phyloP scores from a whole-genome alignment of 2,888 invertebrate genomes.

The Drosophila vallismaia region DNA sequence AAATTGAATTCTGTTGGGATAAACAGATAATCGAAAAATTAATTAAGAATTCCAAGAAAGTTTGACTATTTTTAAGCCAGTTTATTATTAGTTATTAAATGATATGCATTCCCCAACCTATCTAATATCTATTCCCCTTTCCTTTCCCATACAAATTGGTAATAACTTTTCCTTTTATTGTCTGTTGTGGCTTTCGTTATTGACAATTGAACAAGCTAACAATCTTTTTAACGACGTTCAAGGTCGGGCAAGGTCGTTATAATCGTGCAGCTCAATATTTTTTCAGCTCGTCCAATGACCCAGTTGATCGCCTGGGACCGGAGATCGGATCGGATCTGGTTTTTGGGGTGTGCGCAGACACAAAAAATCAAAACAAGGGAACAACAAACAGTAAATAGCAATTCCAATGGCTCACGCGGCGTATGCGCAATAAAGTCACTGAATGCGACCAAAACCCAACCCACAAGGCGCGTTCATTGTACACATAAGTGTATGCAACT shows the following conservation, averaged over 20 bases:
- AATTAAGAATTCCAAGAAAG: conserved; percentile 20
- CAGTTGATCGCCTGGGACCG: conserved; percentile 57
- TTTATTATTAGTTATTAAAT: neutral
- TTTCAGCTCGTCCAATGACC: conserved; percentile 80
- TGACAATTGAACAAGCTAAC: conserved; percentile 46
- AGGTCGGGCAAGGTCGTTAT: conserved; percentile 82
- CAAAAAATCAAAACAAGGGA: conserved; percentile 21
- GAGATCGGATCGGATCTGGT: conserved; percentile 18
- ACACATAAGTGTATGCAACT: conserved; percentile 45
- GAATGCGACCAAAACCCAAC: conserved; percentile 50
- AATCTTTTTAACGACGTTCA: conserved; percentile 59
- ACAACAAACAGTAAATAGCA: conserved; percentile 25
- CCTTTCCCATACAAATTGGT: conserved; percentile 1
- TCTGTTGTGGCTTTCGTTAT: conserved; percentile 22
- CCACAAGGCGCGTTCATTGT: conserved; percentile 56
- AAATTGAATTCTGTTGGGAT: conserved; percentile 16
- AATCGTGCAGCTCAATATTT: conserved; percentile 29
- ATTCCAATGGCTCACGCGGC: conserved; percentile 56
- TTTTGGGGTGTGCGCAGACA: conserved; percentile 33
- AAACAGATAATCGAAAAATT: neutral
- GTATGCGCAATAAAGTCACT: conserved; percentile 66
- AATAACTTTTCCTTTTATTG: conserved; percentile 11
- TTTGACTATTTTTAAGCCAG: neutral
- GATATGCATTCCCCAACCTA: too few species aligned
- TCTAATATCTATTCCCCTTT: too few species aligned